Base-by-base conservation (phyloP, 2,797 vertebrate genomes). In the Rhincodon typus region DNA sequence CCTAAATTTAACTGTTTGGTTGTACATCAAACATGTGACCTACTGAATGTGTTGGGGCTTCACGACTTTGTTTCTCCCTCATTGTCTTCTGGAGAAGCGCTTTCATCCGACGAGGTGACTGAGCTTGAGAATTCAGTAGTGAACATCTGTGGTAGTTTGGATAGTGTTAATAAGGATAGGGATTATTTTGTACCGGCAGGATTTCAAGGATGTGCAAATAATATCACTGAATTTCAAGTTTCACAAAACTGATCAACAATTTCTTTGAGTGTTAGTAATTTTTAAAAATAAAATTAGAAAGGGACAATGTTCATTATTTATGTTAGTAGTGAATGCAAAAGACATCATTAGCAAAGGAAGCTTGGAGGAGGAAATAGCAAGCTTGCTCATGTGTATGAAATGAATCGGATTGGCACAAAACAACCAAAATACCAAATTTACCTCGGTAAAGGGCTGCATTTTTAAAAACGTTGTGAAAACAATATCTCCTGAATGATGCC, bases 1-100 rank as follows among this genome's bases (percentile, higher is more conserved):
- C 96, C 97, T 96, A 96, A 96, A 93, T 97, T 95, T 96, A 97
- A 96, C 95, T 69, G 25, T 93, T 96, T 72, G 96, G 95, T 86
- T 96, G 79, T 94, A 27, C 96, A 87, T 69, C 7, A 96, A 87
- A 96, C 95, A 96, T 96, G 96, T 97, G 96, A 96, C 96, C 96
- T 95, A 42, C 53, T 69, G 30, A 94, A 96, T 96, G 96, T 96
- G 96, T 94, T 96, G 95, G 96, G 96, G 96, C 96, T 87, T 90
- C 90, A 69, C 8, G 0, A 93, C 42, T 95, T 96, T 94, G 96
- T 96, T 96, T 97, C 96, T 95, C 96, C 94, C 96, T 96, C 95
- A 96, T 93, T 93, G 90, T 67, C 90, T 96, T 96, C 95, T 96
- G 96, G 96, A 97, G 96, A 79, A 97, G 96, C 96, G 96, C 96